Percentiles rank a stretch among this genome's conserved stretches.
Conservation (phyloP, 1,140 invertebrate species). For the Tetragnatha versicolor region DNA sequence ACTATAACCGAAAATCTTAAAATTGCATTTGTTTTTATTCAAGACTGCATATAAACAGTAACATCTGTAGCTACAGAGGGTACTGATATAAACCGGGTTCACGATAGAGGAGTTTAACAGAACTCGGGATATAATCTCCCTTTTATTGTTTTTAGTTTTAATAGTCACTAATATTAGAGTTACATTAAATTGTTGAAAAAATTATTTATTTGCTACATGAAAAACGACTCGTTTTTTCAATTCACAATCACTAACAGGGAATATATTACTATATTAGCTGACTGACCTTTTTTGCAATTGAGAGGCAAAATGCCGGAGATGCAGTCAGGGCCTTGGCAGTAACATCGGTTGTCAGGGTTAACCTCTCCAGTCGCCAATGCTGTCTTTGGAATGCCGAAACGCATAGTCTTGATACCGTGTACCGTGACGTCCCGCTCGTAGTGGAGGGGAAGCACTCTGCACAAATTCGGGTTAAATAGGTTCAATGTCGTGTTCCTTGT, state of each 20-base stretch:
- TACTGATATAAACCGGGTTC: too few species aligned
- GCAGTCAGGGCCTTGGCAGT: constrained; percentile 68
- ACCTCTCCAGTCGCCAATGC: constrained; percentile 76
- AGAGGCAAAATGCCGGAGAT: constrained; percentile 32
- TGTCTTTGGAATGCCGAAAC: constrained; percentile 73
- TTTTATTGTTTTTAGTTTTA: neutral
- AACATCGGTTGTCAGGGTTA: constrained; percentile 76
- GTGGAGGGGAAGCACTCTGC: constrained; percentile 71
- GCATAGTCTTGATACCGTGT: constrained; percentile 73
- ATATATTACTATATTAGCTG: neutral
- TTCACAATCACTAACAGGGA: too few species aligned
- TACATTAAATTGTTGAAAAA: too few species aligned
- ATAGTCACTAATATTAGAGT: too few species aligned
- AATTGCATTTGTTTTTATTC: too few species aligned
- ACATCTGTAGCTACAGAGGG: too few species aligned
- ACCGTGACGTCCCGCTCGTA: constrained; percentile 71
- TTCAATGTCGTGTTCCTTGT: neutral
- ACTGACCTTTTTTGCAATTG: constrained; percentile 47
- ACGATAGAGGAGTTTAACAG: too few species aligned
- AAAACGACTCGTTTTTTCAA: too few species aligned
- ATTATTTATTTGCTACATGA: too few species aligned
- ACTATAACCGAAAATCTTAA: too few species aligned
- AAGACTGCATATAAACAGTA: too few species aligned
- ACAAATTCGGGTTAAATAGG: constrained; percentile 45
- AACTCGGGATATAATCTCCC: too few species aligned